These are phyloP conservation scores for Formica aserva DNA, from an alignment of 2,888 invertebrate genomes.

Conservation along the genomic window DNA sequence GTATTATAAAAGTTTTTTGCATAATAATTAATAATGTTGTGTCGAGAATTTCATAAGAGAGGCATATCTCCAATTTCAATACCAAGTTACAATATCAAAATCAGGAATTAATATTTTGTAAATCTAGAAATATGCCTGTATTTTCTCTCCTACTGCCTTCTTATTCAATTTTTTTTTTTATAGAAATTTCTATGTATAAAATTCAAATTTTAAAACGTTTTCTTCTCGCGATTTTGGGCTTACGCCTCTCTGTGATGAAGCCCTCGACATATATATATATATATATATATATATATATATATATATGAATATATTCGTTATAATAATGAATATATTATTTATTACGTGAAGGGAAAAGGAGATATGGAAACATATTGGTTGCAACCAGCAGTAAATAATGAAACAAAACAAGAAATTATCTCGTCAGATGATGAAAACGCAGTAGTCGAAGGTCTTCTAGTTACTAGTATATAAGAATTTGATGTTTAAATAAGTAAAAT, in stretches of 20 bases:
- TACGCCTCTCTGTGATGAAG: too few relatives aligned
- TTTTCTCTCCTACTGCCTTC: too few relatives aligned
- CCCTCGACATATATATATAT: background rate
- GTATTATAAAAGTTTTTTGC: constrained; percentile 51
- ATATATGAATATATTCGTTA: background rate
- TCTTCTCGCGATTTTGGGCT: too few relatives aligned
- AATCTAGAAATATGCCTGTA: too few relatives aligned
- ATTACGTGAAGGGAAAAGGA: constrained; percentile 92
- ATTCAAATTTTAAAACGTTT: too few relatives aligned
- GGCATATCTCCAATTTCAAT: too few relatives aligned
- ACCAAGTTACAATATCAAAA: too few relatives aligned
- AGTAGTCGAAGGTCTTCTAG: constrained; percentile 62
- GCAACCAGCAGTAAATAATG: constrained; percentile 86
- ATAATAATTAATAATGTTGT: background rate
- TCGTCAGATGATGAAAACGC: constrained; percentile 54
- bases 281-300: too few relatives aligned
- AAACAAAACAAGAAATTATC: constrained; percentile 39
- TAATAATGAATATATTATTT: constrained; percentile 22
- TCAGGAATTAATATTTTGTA: too few relatives aligned
- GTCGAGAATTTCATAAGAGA: too few relatives aligned
- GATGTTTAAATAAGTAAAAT: constrained; percentile 8
- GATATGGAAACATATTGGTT: constrained; percentile 95
- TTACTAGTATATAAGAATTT: constrained; percentile 69
- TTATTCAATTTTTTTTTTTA: too few relatives aligned
- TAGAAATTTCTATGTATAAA: too few relatives aligned